phyloP scores from a whole-genome alignment of 2,888 invertebrate genomes.

The Saturnia pavonia region DNA sequence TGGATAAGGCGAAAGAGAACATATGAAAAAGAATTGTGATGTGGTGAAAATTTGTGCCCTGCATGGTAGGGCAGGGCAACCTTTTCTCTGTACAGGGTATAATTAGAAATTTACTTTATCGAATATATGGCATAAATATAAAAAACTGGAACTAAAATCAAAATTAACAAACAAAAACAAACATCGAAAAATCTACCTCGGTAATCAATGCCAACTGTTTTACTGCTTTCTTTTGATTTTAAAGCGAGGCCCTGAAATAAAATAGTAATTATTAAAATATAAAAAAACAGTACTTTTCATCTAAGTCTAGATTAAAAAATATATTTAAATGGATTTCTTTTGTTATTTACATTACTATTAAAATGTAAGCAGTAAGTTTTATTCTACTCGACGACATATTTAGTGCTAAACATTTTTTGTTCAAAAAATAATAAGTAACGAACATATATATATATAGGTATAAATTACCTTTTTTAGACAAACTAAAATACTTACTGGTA shows the following conservation, averaged over 20 bases:
- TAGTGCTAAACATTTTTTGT: too few relatives aligned
- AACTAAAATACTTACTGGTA: constrained; percentile 63
- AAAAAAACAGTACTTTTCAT: constrained; percentile 1
- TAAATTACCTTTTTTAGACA: background rate
- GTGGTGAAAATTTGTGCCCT: too few relatives aligned
- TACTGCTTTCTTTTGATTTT: constrained; percentile 62
- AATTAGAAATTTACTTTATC: background rate
- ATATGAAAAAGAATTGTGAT: too few relatives aligned
- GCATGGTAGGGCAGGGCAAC: too few relatives aligned
- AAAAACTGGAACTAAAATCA: background rate
- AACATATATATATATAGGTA: too few relatives aligned
- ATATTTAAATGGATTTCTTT: background rate
- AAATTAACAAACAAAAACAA: constrained; percentile 18
- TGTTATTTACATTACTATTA: background rate
- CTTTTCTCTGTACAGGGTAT: too few relatives aligned
- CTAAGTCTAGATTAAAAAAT: background rate
- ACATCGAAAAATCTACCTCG: constrained; percentile 49
- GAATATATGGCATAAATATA: background rate
- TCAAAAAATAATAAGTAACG: background rate
- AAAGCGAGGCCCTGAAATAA: constrained; percentile 64
- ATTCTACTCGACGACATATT: too few relatives aligned
- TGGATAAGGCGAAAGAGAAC: too few relatives aligned
- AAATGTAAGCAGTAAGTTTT: too few relatives aligned
- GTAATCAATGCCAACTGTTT: constrained; percentile 71
- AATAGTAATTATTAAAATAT: constrained; percentile 13